Conservation (phyloP, 2,888 invertebrate genomes). For the Himalopsyche japonica region DNA sequence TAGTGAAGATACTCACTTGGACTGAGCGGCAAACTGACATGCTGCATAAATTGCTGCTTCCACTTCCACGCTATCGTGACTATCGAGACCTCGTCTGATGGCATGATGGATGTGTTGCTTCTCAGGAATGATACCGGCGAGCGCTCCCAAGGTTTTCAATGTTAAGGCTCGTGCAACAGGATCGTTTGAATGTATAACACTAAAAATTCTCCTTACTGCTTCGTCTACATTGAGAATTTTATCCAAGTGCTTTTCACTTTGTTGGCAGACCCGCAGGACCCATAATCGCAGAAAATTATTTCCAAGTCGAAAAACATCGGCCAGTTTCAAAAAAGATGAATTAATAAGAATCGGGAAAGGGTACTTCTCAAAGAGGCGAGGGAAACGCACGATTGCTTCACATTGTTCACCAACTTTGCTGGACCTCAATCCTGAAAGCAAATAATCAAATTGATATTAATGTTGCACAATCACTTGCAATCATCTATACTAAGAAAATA, state of each 20-base stretch:
- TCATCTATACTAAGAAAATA: no score
- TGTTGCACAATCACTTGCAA: no score
- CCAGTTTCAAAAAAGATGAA: constrained; percentile 90
- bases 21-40: constrained; percentile 91
- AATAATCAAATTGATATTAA: no score
- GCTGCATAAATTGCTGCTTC: constrained; percentile 96
- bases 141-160: constrained; percentile 85
- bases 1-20: constrained; percentile 65
- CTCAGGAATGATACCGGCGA: constrained; percentile 92
- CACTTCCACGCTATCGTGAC: constrained; percentile 93
- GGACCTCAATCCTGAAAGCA: constrained; percentile 79
- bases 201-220: constrained; percentile 82
- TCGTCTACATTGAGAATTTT: constrained; percentile 96
- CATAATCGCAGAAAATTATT: constrained; percentile 91
- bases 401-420: constrained; percentile 94
- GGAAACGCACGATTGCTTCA: constrained; percentile 95
- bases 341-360: constrained; percentile 98
- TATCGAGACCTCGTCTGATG: constrained; percentile 87
- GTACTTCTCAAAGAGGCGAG: constrained; percentile 93
- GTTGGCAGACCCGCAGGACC: constrained; percentile 90
- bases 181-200: constrained; percentile 96
- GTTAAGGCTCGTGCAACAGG: constrained; percentile 93
- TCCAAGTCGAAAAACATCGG: constrained; percentile 89
- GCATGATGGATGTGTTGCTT: constrained; percentile 94
- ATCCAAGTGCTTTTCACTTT: constrained; percentile 94